phyloP scores from a whole-genome alignment of 2,113 vertebrate genomes.

The Podarcis muralis region DNA sequence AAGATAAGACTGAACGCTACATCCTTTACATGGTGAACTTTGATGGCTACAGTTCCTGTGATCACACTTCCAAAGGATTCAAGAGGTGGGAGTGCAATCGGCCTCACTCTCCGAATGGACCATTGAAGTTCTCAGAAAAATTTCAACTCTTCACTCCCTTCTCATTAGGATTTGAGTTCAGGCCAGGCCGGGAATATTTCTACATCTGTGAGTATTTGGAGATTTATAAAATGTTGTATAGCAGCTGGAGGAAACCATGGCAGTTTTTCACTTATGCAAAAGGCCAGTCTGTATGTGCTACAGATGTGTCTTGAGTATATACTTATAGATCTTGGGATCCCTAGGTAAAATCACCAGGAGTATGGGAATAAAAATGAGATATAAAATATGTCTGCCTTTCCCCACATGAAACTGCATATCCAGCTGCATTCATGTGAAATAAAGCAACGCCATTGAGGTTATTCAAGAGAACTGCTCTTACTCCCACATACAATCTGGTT shows the following conservation, averaged over 20 bases:
- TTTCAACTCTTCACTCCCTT: slow-evolving; percentile 99
- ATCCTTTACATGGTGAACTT: slow-evolving; percentile 99
- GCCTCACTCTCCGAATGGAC: slow-evolving; percentile 94
- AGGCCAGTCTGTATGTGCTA: slow-evolving; percentile 13
- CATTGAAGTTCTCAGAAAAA: slow-evolving; percentile 98
- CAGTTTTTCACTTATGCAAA: slow-evolving; percentile 55
- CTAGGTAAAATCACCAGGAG: slow-evolving; percentile 60
- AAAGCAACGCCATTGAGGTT: slow-evolving; percentile 63
- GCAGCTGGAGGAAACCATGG: slow-evolving; percentile 33
- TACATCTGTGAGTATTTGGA: slow-evolving; percentile 95
- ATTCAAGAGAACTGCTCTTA: neutral
- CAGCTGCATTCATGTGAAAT: slow-evolving; percentile 63
- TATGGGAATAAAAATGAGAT: slow-evolving; percentile 66
- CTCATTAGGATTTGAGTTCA: slow-evolving; percentile 98
- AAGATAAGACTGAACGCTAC: slow-evolving; percentile 94
- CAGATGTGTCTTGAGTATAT: slow-evolving; percentile 53
- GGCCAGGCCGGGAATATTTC: slow-evolving; percentile 98
- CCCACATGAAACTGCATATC: slow-evolving; percentile 54
- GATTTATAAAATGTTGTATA: slow-evolving; percentile 42
- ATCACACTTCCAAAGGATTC: slow-evolving; percentile 97
- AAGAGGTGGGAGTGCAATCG: slow-evolving; percentile 99
- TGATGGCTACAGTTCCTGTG: slow-evolving; percentile 97
- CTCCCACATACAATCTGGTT: neutral
- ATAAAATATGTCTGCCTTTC: slow-evolving; percentile 61
- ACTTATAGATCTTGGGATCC: slow-evolving; percentile 34